Percentiles rank a stretch among this genome's conserved stretches.
phyloP scores from a whole-genome alignment of 2,113 vertebrate species.

The Manacus vitellinus region DNA sequence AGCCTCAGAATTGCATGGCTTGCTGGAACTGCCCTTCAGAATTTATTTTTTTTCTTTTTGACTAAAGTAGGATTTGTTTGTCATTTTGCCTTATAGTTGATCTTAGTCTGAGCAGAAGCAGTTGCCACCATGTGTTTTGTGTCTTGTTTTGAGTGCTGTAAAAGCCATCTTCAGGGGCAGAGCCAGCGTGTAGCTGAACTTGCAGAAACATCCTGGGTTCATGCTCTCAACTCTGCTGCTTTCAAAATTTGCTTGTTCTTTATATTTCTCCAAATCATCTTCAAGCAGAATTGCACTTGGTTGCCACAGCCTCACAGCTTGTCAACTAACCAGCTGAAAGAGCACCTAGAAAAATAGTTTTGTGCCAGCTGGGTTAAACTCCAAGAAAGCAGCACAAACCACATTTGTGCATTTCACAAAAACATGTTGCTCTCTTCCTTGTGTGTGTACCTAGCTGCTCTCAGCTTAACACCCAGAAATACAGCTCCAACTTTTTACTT shows the following conservation, averaged over 20 bases:
- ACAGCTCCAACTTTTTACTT: not conserved
- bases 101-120: not conserved
- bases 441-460: rapidly evolving
- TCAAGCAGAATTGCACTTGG: not conserved
- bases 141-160: not conserved
- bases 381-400: rapidly evolving
- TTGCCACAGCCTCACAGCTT: not conserved
- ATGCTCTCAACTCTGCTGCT: not conserved
- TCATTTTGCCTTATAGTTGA: not conserved
- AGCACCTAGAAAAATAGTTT: not conserved
- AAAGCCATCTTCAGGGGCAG: not conserved
- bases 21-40: not conserved
- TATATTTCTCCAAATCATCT: not conserved
- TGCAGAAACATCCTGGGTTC: not conserved
- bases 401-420: not conserved
- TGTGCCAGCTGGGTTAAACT: not conserved
- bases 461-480: not conserved
- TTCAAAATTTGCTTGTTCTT: not conserved
- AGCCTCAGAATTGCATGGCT: not conserved
- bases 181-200: not conserved
- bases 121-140: not conserved
- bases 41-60: not conserved
- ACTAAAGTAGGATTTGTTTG: not conserved
- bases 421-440: rapidly evolving
- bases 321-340: not conserved